Evolutionary conservation across 92 coral and sea anemone species (phyloP).

Genomic region (Porites evermanni): DNA sequence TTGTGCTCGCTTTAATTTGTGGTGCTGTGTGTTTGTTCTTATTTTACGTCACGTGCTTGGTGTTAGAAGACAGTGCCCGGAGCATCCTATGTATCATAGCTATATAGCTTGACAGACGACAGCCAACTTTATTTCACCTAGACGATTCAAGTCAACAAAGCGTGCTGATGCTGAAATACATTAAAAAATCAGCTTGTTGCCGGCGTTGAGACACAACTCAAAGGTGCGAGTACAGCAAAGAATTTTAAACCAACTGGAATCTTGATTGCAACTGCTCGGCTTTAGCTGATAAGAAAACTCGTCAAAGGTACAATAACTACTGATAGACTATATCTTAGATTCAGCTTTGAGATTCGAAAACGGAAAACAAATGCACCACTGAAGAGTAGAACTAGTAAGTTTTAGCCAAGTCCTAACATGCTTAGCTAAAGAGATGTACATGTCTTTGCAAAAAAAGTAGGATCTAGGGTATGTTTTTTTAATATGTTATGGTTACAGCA

Average conservation of each 20-base stretch:
- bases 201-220: too few species aligned
- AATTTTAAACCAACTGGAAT: not conserved
- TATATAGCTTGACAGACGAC: not conserved
- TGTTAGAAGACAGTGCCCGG: not conserved
- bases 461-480: too few species aligned
- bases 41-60: not conserved
- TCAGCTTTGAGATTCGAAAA: too few species aligned
- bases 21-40: constrained; percentile 1
- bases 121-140: not conserved
- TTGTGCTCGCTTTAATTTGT: not conserved
- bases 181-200: too few species aligned
- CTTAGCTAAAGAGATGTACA: too few species aligned
- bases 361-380: too few species aligned
- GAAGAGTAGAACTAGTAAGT: too few species aligned
- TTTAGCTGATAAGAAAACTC: not conserved
- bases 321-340: not conserved
- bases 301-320: constrained; percentile 4
- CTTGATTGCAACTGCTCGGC: not conserved
- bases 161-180: too few species aligned
- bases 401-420: too few species aligned
- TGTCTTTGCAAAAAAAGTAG: too few species aligned
- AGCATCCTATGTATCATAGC: not conserved
- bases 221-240: not conserved
- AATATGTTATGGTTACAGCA: too few species aligned
- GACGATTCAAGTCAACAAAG: not conserved